Percentiles rank a stretch among this genome's conserved stretches.
phyloP scores from a whole-genome alignment of 2,113 vertebrate genomes.

The pig (Sus scrofa) region DNA sequence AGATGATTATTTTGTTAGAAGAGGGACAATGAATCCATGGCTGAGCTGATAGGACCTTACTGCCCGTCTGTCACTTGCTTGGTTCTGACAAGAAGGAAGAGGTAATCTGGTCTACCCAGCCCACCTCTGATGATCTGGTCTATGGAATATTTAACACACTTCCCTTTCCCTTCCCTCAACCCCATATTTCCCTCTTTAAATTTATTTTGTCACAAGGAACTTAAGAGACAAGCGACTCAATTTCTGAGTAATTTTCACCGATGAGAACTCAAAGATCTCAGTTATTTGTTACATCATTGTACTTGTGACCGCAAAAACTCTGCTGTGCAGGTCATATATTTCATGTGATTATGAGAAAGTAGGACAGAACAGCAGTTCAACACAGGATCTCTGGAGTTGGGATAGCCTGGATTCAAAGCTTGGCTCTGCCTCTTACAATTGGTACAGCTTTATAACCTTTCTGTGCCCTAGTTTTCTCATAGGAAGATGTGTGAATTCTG shows the following conservation, averaged over 20 bases:
- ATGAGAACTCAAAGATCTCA: background rate
- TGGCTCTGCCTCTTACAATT: background rate
- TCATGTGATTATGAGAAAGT: background rate
- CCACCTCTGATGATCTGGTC: background rate
- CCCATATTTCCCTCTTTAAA: background rate
- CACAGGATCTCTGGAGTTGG: background rate
- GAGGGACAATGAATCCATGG: background rate
- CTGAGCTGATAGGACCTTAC: background rate
- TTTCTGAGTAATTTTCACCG: constrained; percentile 2
- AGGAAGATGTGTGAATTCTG: constrained; percentile 12
- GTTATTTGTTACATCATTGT: background rate
- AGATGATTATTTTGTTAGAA: constrained; percentile 30
- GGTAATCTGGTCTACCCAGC: background rate
- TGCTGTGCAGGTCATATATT: background rate
- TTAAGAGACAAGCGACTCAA: constrained; percentile 22
- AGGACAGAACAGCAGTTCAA: background rate
- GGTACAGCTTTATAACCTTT: background rate
- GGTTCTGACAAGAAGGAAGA: background rate
- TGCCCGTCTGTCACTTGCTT: background rate
- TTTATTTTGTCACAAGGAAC: background rate
- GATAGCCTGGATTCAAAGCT: background rate
- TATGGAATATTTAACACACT: background rate
- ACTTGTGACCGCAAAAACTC: background rate
- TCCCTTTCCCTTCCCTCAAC: background rate
- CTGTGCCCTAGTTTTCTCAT: background rate